These are phyloP conservation scores for Karalla daura DNA, from an alignment of 2,797 vertebrate genomes.

Conservation along the genomic window DNA sequence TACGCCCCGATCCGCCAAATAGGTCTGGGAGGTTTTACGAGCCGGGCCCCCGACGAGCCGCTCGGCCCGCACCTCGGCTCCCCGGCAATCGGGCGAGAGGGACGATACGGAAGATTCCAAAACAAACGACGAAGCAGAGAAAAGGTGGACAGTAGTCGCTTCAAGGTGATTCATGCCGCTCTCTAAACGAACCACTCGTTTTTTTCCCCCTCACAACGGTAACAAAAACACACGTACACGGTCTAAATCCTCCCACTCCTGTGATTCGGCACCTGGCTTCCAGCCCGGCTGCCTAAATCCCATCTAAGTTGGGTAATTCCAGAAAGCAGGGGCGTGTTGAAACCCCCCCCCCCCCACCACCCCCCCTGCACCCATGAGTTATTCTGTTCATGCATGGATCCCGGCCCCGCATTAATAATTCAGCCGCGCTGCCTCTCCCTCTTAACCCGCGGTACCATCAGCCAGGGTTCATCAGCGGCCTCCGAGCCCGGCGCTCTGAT, in stretches of 20 bases:
- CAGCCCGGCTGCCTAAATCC: conserved; percentile 11
- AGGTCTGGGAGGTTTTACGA: conserved; percentile 30
- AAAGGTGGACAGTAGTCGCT: too few relatives aligned
- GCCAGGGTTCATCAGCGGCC: conserved; percentile 40
- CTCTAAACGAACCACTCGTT: too few relatives aligned
- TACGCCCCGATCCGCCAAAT: conserved; percentile 22
- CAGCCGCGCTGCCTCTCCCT: conserved; percentile 58
- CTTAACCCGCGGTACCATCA: conserved; percentile 71
- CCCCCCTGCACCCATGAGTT: conserved; percentile 53
- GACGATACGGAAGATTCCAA: too few relatives aligned
- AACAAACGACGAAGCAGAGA: too few relatives aligned
- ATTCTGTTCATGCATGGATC: conserved; percentile 57
- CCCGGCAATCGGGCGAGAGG: too few relatives aligned
- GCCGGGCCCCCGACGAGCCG: conserved; percentile 7
- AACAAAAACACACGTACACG: neutral
- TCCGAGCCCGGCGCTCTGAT: conserved; percentile 43
- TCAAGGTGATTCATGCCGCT: too few relatives aligned
- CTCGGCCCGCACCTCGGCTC: conserved; percentile 27
- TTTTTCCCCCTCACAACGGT: neutral
- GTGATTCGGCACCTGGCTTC: neutral
- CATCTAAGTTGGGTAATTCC: conserved; percentile 1
- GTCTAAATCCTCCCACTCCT: neutral
- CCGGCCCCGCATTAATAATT: conserved; percentile 71
- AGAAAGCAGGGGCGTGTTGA: neutral
- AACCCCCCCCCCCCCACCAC: conserved; percentile 15